phyloP scores from a whole-genome alignment of 2,888 invertebrate genomes.

The Archips xylosteana region DNA sequence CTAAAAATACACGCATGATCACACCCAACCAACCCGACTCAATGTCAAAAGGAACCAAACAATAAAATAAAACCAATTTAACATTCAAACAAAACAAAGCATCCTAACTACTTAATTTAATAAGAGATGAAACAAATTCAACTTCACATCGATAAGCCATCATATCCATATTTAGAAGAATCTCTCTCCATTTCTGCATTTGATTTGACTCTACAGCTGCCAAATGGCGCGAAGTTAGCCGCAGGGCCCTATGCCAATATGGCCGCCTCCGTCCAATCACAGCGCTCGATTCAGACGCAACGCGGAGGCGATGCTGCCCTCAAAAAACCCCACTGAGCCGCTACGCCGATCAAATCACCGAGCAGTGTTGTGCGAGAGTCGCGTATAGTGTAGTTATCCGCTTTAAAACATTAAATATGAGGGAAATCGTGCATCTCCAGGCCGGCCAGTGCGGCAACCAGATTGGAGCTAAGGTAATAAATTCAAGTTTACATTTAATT shows the following conservation, averaged over 20 bases:
- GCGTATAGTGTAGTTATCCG: slow-evolving; percentile 79
- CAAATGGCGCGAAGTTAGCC: slow-evolving; percentile 65
- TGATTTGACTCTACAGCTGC: slow-evolving; percentile 45
- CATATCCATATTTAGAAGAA: slow-evolving; percentile 42
- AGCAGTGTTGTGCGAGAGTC: slow-evolving; percentile 77
- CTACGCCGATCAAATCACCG: slow-evolving; percentile 72
- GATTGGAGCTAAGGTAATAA: slow-evolving; percentile 87
- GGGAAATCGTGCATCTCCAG: slow-evolving; percentile 94
- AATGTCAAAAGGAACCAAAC: slow-evolving; percentile 67
- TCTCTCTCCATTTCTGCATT: slow-evolving; percentile 61
- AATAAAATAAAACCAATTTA: slow-evolving; percentile 36
- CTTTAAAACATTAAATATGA: slow-evolving; percentile 85
- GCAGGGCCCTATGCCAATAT: slow-evolving; percentile 45
- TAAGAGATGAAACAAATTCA: slow-evolving; percentile 8
- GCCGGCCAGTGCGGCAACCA: slow-evolving; percentile 95
- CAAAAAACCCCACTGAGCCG: slow-evolving; percentile 77
- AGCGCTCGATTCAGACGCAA: slow-evolving; percentile 55
- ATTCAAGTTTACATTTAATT: slow-evolving; percentile 3
- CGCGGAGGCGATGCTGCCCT: slow-evolving; percentile 80
- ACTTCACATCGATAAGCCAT: slow-evolving; percentile 18
- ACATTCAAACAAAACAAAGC: slow-evolving; percentile 11
- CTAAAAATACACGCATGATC: slow-evolving; percentile 61
- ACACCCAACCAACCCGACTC: slow-evolving; percentile 42
- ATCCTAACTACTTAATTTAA: neutral
- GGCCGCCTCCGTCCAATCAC: slow-evolving; percentile 65